These are phyloP conservation scores for Romanomermis culicivorax DNA, from an alignment of 2,888 invertebrate genomes.

Conservation along the genomic window DNA sequence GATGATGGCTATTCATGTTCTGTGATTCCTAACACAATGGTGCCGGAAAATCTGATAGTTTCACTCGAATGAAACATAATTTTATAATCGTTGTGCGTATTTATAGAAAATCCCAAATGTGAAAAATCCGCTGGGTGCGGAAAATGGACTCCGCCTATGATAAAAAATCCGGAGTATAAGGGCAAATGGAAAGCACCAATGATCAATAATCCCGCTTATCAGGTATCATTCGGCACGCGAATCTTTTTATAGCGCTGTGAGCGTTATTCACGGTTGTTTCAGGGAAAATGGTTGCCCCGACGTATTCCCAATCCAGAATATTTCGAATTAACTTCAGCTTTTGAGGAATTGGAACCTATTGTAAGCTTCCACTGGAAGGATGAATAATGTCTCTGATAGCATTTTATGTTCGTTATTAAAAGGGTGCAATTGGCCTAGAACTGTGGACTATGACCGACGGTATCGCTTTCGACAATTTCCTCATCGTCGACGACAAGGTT, in stretches of 20 bases:
- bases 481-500: slow-evolving; percentile 58
- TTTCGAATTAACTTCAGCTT: slow-evolving; percentile 74
- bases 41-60: too few relatives aligned
- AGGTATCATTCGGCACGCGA: slow-evolving; percentile 29
- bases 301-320: slow-evolving; percentile 74
- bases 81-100: slow-evolving; percentile 3
- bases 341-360: slow-evolving; percentile 56
- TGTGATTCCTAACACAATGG: neutral
- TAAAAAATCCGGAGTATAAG: slow-evolving; percentile 74
- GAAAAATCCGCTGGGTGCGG: slow-evolving; percentile 66
- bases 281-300: slow-evolving; percentile 39
- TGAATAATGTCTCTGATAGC: neutral
- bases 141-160: slow-evolving; percentile 56
- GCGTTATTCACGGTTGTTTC: slow-evolving; percentile 11
- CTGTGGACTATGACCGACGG: slow-evolving; percentile 92
- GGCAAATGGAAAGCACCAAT: slow-evolving; percentile 71
- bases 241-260: neutral
- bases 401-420: neutral
- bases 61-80: too few relatives aligned
- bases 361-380: slow-evolving; percentile 41
- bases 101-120: slow-evolving; percentile 58
- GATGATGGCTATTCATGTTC: neutral
- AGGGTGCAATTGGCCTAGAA: slow-evolving; percentile 49
- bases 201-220: slow-evolving; percentile 37
- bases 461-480: slow-evolving; percentile 81